Evolutionary conservation across 2,888 invertebrate genomes (phyloP), one percentile per base, ranked within the genome.

Genomic region (Orthonevra nobilis): DNA sequence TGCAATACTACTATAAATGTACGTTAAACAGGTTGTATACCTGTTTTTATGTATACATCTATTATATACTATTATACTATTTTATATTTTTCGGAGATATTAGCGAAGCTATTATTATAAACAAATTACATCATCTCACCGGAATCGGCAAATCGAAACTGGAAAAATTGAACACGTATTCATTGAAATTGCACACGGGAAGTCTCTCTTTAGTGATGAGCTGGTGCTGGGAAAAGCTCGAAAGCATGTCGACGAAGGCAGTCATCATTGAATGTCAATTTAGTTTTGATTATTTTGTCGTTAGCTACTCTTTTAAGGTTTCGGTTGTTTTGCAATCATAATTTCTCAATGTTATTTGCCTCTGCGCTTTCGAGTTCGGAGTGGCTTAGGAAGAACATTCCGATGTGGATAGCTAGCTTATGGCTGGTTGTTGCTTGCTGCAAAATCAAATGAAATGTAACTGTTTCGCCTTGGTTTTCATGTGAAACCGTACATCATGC

Each of bases 381-480:
- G 63, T 61, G 36, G 38, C 50, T 64, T 15, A 32, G 34, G 28
- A 50, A 70, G 63, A 77, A 70, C 50, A 70, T 60, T 77, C 63
- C 56, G 15, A 34, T 19, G 50, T 23, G 28, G 28, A 69, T 61
- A 42, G 50, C n/a, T n/a, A n/a, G n/a, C n/a, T n/a, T n/a, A n/a
- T n/a, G n/a, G n/a, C n/a, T n/a, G n/a, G n/a, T n/a, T n/a, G 34
- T 42, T 69, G 48, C 3, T 44, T 36, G 30, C 19, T 52, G 50
- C 40, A 60, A 60, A 91, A 86, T 83, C 85, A 84, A 87, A 85
- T 86, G 86, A 87, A 86, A 84, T 83, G 83, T 84, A 83, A 85
- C 85, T 86, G 86, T 82, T 84, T 84, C 83, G 84, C 83, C 50
- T 54, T 66, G 54, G 52, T 52, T 48, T 72, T 66, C 34, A 66